Conservation (phyloP, 1,140 invertebrate genomes). For the Ditylenchus dipsaci region DNA sequence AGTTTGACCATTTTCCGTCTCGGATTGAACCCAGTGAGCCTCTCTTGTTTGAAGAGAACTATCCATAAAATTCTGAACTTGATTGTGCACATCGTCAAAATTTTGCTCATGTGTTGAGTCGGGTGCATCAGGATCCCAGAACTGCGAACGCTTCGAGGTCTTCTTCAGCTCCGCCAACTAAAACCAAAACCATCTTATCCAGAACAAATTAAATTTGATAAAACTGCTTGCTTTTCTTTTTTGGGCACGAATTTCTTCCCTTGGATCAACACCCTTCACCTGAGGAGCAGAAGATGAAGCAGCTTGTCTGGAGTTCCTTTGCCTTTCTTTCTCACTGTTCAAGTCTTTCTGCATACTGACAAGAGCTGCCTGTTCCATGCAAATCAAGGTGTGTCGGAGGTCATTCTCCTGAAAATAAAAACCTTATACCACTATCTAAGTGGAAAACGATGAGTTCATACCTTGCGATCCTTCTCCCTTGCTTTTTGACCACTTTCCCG, state of each 20-base stretch:
- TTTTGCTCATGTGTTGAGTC: constrained; percentile 57
- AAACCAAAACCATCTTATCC: too few species aligned
- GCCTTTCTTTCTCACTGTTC: background rate
- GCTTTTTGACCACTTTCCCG: constrained; percentile 67
- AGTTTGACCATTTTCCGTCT: constrained; percentile 68
- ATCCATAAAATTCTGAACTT: constrained; percentile 29
- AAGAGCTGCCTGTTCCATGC: constrained; percentile 28
- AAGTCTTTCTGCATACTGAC: constrained; percentile 11
- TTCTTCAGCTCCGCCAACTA: constrained; percentile 39
- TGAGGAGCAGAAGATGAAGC: background rate
- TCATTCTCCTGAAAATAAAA: constrained; percentile 10
- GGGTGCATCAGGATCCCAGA: constrained; percentile 54
- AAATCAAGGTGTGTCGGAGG: constrained; percentile 26
- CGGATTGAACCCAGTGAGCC: constrained; percentile 68
- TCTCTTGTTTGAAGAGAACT: constrained; percentile 56
- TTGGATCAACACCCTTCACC: background rate
- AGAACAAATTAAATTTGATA: too few species aligned
- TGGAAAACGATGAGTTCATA: background rate
- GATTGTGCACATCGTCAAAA: background rate
- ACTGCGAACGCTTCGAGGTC: constrained; percentile 37
- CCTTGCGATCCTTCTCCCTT: constrained; percentile 32
- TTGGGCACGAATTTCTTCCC: constrained; percentile 22
- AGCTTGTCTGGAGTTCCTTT: constrained; percentile 7
- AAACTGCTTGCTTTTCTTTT: constrained; percentile 23
- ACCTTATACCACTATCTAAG: background rate